Conservation (phyloP, 1,140 invertebrate species). For the Caerostris extrusa region DNA sequence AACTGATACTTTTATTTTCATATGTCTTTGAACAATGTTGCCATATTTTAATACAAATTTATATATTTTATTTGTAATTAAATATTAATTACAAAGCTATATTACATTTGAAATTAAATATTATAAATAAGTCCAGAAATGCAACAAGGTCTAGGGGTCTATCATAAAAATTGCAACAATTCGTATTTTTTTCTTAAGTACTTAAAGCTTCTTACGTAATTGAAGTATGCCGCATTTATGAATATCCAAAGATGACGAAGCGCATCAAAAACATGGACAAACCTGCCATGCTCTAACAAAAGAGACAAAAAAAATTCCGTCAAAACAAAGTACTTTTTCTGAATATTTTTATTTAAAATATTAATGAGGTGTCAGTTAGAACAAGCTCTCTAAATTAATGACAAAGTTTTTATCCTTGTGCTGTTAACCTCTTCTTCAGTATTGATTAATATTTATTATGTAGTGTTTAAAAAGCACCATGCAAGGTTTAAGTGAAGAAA, state of each 20-base stretch:
- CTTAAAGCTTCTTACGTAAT: too few species aligned
- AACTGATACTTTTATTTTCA: too few species aligned
- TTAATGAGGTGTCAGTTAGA: conserved; percentile 46
- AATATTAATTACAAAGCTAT: too few species aligned
- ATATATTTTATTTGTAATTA: too few species aligned
- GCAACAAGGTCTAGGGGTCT: too few species aligned
- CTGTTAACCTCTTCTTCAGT: neutral
- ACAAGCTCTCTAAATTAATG: conserved; percentile 43
- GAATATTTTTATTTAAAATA: conserved; percentile 18
- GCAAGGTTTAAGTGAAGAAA: neutral
- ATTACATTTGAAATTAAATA: too few species aligned
- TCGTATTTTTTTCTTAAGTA: too few species aligned
- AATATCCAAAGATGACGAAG: neutral
- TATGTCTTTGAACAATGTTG: too few species aligned
- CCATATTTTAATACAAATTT: too few species aligned
- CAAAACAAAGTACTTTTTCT: conserved; percentile 7
- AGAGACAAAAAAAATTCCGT: neutral
- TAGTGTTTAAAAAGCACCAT: neutral
- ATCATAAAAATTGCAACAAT: too few species aligned
- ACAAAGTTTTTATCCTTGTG: conserved; percentile 8
- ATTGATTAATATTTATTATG: conserved; percentile 19
- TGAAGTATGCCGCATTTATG: neutral
- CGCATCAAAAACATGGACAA: conserved; percentile 9
- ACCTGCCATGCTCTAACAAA: neutral
- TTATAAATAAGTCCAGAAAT: too few species aligned